Base-by-base conservation (phyloP, 2,113 vertebrate genomes). In the Phyllostomus discolor region DNA sequence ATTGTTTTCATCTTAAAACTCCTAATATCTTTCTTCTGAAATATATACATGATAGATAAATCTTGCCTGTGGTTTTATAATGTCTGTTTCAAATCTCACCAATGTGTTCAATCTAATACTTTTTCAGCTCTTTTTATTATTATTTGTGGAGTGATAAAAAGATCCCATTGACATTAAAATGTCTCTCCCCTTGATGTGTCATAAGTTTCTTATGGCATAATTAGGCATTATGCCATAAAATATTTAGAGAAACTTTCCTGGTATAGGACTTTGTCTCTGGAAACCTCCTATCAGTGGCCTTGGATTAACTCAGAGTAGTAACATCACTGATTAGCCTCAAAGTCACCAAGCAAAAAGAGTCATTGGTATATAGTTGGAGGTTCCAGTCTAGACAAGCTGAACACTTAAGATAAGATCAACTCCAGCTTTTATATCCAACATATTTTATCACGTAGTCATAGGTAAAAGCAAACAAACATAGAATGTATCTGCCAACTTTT, bases 11-110 rank as follows among this genome's bases (percentile, higher is more conserved):
- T 80, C 38, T 93, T 81, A 67, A 88, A 95, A 67, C 1, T 50
- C 87, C 46, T 64, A 46, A 69, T 90, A 12, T 67, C 38, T 95
- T 90, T 94, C 70, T 97, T 83, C 28, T 91, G 33, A 64, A 78
- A 83, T 35, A 14, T 78, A 43, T 54, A 73, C 7, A 75, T 76
- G 16, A 85, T 48, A 90, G 35, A 16, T 76, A 67, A 90, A 26
- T 15, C 28, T 85, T 85, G n/a, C 31, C 91, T 57, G 26, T 90
- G 14, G 11, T 59, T 88, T 70, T 88, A 50, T 76, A 79, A 33
- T 70, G 11, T 82, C 28, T 66, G 22, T 70, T 62, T 62, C 22
- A 28, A 94, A 78, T 67, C 16, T 84, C 3, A 76, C 41, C 50
- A 76, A 24, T 85, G n/a, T 78, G 7, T 72, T 89, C 41, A 86